Percentiles rank a stretch among this genome's conserved stretches.
Conservation (phyloP, 2,888 invertebrate species). For the Dryomyza anilis region DNA sequence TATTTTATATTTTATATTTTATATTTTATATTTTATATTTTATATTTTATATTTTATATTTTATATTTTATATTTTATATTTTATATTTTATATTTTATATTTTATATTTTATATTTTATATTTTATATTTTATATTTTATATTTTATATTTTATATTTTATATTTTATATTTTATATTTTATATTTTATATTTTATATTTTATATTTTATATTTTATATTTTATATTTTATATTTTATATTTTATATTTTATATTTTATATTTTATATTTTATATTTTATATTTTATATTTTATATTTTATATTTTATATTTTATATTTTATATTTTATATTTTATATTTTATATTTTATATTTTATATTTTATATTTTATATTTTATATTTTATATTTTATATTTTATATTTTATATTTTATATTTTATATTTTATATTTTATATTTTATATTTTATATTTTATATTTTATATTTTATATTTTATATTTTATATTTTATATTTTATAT, state of each 20-base stretch:
- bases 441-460: background rate
- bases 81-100: background rate
- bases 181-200: background rate
- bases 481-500: conserved; percentile 2
- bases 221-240: background rate
- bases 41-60: background rate
- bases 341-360: background rate
- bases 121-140: background rate
- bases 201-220: background rate
- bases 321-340: background rate
- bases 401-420: background rate
- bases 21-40: background rate
- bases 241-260: background rate
- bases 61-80: background rate
- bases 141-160: background rate
- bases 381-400: background rate
- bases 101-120: background rate
- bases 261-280: background rate
- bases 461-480: background rate
- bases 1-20: background rate
- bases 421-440: background rate
- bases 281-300: background rate
- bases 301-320: background rate
- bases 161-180: background rate
- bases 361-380: background rate